Base-by-base conservation (phyloP, 2,888 invertebrate species). In the Stictocephala bisonia region DNA sequence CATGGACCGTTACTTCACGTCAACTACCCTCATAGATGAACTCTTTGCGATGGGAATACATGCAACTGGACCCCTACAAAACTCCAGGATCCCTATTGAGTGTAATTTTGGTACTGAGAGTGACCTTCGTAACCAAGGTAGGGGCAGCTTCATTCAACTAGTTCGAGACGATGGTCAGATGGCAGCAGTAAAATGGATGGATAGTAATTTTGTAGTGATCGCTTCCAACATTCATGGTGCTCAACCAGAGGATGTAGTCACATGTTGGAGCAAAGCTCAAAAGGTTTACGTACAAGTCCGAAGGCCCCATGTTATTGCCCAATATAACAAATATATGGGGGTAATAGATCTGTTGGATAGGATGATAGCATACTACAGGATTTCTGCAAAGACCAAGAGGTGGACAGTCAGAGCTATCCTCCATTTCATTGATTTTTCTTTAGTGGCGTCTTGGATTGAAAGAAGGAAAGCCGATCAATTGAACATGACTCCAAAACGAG, bases 301-400 rank as follows among this genome's bases (percentile, higher is more conserved):
- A 50, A 51, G 70, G 29, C 70, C 70, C 3, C 50, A 53, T 35
- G 56, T 70, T 22, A 35, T 70, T 11, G 26, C 53, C 18, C 22
- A 70, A 50, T 71, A 71, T 22, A 71, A 71, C 26, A 56, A 41
- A 58, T 41, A 71, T 22, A 71, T 71, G 71, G 58, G 58, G 13
- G 69, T 51, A 24, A 56, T 71, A 11, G 44, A 71, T 24, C 35
- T 58, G 24, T 40, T 71, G 41, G 56, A 71, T 58, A 27, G 41
- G 13, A 58, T 58, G 56, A 71, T 71, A 15, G 71, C 44, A 2
- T 71, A 58, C 26, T 71, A 71, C 58, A 71, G 71, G 24, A 71
- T 71, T 3, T 9, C 58, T 27, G 71, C 58, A 11, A 56, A 35
- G 22, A 58, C 71, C 40, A 71, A 71, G 27, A 71, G 48, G 48